These are phyloP conservation scores for Epizoanthus illoricatus DNA, from an alignment of 92 coral and sea anemone species.

Conservation along the genomic window DNA sequence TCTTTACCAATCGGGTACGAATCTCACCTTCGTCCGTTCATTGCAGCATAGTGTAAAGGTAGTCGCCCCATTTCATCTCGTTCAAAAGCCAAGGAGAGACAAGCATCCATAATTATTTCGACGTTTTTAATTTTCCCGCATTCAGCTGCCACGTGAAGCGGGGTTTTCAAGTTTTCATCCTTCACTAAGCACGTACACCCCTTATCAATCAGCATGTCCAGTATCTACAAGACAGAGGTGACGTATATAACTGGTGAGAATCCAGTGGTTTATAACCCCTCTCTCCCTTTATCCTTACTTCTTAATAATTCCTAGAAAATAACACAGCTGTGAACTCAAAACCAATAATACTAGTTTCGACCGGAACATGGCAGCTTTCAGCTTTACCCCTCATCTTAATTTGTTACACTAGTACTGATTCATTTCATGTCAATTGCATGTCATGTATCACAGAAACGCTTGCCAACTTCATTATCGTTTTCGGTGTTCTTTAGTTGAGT, in stretches of 20 bases:
- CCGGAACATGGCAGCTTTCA: too few relatives aligned
- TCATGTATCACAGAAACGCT: too few relatives aligned
- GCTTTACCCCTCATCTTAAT: too few relatives aligned
- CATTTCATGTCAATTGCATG: too few relatives aligned
- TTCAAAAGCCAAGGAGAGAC: slow-evolving; percentile 39
- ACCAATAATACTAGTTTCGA: too few relatives aligned
- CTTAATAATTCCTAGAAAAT: too few relatives aligned
- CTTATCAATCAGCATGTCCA: slow-evolving; percentile 48
- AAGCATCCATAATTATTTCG: slow-evolving; percentile 48
- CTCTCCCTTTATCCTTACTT: too few relatives aligned
- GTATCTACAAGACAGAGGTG: slow-evolving; percentile 42
- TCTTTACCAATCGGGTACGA: neutral
- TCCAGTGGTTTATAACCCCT: neutral
- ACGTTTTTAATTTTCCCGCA: slow-evolving; percentile 55
- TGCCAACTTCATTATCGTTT: too few relatives aligned
- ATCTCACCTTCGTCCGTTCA: slow-evolving; percentile 66
- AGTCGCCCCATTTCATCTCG: slow-evolving; percentile 54
- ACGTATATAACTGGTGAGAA: neutral
- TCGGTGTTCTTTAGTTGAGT: too few relatives aligned
- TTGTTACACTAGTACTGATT: too few relatives aligned
- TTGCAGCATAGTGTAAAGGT: slow-evolving; percentile 71
- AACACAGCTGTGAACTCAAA: too few relatives aligned
- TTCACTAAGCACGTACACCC: slow-evolving; percentile 62
- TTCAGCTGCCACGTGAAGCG: slow-evolving; percentile 75
- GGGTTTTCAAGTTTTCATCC: slow-evolving; percentile 59